A percentile compares a stretch with the other conserved stretches of the same genome.
These are phyloP conservation scores for Triplophysa tibetana DNA, from an alignment of 2,113 vertebrate species.

Conservation along the genomic window DNA sequence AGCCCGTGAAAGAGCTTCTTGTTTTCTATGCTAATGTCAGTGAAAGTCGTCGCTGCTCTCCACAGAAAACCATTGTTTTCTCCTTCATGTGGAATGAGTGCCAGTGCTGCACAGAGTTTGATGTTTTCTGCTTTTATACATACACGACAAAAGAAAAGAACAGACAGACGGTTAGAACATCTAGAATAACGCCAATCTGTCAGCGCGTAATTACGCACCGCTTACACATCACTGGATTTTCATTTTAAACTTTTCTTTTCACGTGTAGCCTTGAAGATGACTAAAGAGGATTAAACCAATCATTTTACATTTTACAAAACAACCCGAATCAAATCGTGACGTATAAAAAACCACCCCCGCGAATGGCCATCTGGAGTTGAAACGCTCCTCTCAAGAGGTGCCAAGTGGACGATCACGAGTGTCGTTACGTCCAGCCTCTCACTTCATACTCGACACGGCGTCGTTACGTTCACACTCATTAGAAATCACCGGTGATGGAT, in stretches of 20 bases:
- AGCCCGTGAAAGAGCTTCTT: constrained; percentile 41
- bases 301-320: too few species aligned
- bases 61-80: constrained; percentile 56
- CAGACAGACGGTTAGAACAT: not conserved
- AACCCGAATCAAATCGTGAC: too few species aligned
- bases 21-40: constrained; percentile 48
- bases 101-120: not conserved
- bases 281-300: too few species aligned
- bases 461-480: not conserved
- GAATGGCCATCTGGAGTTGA: not conserved
- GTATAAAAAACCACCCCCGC: not conserved
- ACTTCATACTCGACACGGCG: too few species aligned
- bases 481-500: not conserved
- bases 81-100: constrained; percentile 17
- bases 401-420: constrained; percentile 44
- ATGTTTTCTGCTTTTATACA: not conserved
- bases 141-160: not conserved
- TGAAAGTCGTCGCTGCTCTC: constrained; percentile 18
- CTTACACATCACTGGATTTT: not conserved
- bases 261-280: too few species aligned
- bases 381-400: not conserved
- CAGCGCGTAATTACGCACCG: constrained; percentile 1
- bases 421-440: constrained; percentile 13
- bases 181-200: not conserved
- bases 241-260: too few species aligned